phyloP scores from a whole-genome alignment of 2,888 invertebrate species.

The Tanypteryx hageni region DNA sequence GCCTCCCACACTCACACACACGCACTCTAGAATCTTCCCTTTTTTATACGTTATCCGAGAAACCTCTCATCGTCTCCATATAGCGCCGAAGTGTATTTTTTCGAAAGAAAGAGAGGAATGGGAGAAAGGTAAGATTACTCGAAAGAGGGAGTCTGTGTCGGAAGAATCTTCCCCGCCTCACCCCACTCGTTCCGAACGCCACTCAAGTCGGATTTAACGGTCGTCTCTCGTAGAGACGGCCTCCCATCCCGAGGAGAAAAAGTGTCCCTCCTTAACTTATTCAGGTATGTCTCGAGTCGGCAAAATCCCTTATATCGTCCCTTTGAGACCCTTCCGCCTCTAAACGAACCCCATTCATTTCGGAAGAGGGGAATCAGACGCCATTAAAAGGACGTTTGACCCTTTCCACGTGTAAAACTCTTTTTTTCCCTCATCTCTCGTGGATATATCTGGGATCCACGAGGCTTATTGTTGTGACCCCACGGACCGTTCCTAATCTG shows the following conservation, averaged over 20 bases:
- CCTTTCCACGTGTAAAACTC: background rate
- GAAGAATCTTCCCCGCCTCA: background rate
- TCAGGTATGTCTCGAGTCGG: conserved; percentile 1
- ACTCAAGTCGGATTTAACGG: conserved; percentile 43
- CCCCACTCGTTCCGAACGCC: background rate
- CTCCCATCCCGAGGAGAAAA: conserved; percentile 8
- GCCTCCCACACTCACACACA: background rate
- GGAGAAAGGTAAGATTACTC: background rate
- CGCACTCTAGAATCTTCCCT: background rate
- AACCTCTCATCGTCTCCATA: conserved; percentile 36
- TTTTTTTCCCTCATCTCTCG: background rate
- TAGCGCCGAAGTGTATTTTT: background rate
- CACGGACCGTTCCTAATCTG: background rate
- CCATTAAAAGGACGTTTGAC: background rate
- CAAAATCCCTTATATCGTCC: background rate
- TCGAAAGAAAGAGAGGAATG: background rate
- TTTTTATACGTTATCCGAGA: background rate
- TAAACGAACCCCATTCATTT: conserved; percentile 52
- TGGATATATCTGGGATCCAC: background rate
- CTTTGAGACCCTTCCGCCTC: conserved; percentile 26
- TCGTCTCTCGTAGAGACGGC: background rate
- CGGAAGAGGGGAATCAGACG: background rate
- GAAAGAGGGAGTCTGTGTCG: background rate
- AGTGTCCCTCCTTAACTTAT: background rate
- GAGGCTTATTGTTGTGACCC: background rate